Evolutionary conservation across 2,888 invertebrate genomes (phyloP).

Genomic region (Agrochola macilenta): DNA sequence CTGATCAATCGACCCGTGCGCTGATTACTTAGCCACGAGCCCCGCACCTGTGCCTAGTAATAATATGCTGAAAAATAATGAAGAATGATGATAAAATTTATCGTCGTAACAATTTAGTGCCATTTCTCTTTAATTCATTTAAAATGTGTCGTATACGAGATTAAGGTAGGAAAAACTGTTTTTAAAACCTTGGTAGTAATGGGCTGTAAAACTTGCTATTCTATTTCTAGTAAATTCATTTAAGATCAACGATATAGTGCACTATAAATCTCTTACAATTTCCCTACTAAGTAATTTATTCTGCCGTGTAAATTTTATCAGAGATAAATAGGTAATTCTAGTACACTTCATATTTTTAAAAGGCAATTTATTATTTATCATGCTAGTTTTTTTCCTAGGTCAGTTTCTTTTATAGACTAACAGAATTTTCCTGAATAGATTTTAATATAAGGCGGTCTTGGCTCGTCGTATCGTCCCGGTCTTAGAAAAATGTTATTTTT

Average conservation of each 20-base stretch:
- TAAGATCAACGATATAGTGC: conserved; percentile 11
- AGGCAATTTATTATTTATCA: conserved; percentile 24
- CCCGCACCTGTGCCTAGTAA: too few species aligned
- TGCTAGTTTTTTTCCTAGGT: background rate
- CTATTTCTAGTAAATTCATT: conserved; percentile 11
- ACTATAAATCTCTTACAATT: conserved; percentile 22
- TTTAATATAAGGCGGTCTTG: background rate
- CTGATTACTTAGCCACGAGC: too few species aligned
- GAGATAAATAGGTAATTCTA: conserved; percentile 13
- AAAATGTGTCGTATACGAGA: too few species aligned
- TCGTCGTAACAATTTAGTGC: too few species aligned
- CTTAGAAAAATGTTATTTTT: background rate
- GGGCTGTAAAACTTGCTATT: background rate
- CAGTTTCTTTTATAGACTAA: background rate
- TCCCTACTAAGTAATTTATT: conserved; percentile 34
- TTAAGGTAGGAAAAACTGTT: background rate
- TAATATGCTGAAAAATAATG: too few species aligned
- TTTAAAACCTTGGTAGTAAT: background rate
- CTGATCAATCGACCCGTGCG: too few species aligned
- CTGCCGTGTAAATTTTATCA: conserved; percentile 10
- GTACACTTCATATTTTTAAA: conserved; percentile 23
- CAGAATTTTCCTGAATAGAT: conserved; percentile 18
- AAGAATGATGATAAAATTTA: too few species aligned
- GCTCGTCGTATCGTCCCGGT: background rate
- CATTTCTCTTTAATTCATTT: too few species aligned